A percentile compares a stretch with the other conserved stretches of the same genome.
Conservation (phyloP, 2,888 invertebrate genomes). For the Leucozona laternaria region DNA sequence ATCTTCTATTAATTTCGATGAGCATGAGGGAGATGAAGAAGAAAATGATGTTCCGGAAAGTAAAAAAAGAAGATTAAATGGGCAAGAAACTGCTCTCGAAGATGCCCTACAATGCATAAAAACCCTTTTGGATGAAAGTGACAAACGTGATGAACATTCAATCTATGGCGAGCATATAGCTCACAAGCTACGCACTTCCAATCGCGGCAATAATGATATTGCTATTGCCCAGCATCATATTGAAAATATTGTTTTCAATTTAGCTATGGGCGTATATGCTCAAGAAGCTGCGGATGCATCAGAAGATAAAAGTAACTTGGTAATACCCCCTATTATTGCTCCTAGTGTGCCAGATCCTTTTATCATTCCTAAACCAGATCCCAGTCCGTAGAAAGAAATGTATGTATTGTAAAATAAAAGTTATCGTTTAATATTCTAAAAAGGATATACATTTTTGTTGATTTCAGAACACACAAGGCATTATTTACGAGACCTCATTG, state of each 20-base stretch:
- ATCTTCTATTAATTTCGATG: not conserved
- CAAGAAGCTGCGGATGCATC: not conserved
- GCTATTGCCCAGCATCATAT: conserved; percentile 34
- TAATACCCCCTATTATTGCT: not conserved
- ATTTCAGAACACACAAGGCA: not conserved
- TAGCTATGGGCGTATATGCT: conserved; percentile 14
- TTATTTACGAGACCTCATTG: too few species aligned
- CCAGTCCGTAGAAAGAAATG: not conserved
- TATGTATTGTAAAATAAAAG: not conserved
- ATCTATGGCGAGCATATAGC: conserved; percentile 42
- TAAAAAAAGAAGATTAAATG: not conserved
- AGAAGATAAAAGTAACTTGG: not conserved
- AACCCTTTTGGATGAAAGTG: conserved; percentile 9
- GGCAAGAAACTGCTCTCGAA: not conserved
- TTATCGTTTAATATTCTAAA: not conserved
- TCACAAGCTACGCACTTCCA: conserved; percentile 14
- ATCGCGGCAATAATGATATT: conserved; percentile 13
- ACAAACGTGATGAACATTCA: conserved; percentile 33
- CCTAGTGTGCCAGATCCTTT: not conserved
- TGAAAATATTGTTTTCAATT: conserved; percentile 31
- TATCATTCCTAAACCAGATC: conserved; percentile 17
- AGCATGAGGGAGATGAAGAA: not conserved
- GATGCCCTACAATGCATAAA: conserved; percentile 31
- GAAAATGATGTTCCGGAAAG: not conserved
- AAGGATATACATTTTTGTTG: not conserved